Conservation (phyloP, 2,797 vertebrate genomes). For the Miichthys miiuy region DNA sequence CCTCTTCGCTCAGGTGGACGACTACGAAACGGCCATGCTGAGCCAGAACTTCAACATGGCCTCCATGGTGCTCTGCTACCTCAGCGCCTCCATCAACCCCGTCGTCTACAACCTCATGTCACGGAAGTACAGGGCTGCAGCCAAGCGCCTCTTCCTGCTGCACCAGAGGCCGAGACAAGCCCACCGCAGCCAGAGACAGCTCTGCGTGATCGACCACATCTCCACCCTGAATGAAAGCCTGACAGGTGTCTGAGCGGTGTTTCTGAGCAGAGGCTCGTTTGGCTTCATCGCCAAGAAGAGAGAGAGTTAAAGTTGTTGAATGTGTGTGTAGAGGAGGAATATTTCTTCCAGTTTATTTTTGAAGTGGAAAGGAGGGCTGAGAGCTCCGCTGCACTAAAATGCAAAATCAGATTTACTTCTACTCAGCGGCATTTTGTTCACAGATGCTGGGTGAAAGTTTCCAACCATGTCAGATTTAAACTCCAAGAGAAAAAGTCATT, state of each 20-base stretch:
- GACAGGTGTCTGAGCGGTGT: conserved; percentile 69
- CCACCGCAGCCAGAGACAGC: conserved; percentile 64
- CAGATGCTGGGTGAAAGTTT: conserved; percentile 19
- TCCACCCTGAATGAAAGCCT: conserved; percentile 80
- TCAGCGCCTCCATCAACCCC: conserved; percentile 91
- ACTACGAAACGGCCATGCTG: conserved; percentile 81
- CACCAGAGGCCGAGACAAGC: conserved; percentile 46
- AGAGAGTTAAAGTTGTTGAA: conserved; percentile 10
- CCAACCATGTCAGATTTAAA: conserved; percentile 1
- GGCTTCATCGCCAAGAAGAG: background rate
- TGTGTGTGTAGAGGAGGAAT: conserved; percentile 14
- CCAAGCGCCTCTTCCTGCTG: conserved; percentile 87
- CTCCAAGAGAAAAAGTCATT: conserved; percentile 8
- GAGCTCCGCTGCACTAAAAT: conserved; percentile 13
- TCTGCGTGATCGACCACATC: conserved; percentile 68
- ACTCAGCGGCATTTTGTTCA: conserved; percentile 33
- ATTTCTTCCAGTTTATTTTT: conserved; percentile 15
- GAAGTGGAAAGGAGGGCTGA: conserved; percentile 6
- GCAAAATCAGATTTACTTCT: conserved; percentile 34
- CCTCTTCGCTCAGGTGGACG: conserved; percentile 88
- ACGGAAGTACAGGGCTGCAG: conserved; percentile 88
- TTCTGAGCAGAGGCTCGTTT: background rate
- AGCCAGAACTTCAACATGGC: conserved; percentile 93
- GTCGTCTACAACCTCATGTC: conserved; percentile 93
- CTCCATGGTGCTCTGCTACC: conserved; percentile 92